phyloP scores from a whole-genome alignment of 1,140 invertebrate species.

The Papilio polyxenes region DNA sequence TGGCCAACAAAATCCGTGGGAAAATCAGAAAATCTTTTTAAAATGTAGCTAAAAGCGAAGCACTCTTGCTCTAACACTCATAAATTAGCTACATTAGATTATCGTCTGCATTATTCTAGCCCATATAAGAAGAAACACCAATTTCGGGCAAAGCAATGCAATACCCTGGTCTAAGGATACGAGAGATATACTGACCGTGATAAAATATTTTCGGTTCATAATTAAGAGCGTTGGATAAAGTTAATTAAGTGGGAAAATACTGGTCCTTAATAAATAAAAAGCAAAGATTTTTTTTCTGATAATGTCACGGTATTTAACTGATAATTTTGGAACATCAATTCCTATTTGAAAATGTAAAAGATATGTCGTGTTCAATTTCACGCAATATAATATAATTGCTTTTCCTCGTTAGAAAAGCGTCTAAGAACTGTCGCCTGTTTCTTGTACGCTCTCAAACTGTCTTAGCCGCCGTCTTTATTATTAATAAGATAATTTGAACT shows the following conservation, averaged over 20 bases:
- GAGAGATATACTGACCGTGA: constrained; percentile 29
- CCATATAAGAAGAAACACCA: constrained; percentile 52
- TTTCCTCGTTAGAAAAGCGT: neutral
- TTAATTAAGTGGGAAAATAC: constrained; percentile 16
- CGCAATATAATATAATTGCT: neutral
- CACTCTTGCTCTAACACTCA: constrained; percentile 42
- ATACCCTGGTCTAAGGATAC: constrained; percentile 35
- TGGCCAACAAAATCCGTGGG: constrained; percentile 64
- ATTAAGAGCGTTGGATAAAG: constrained; percentile 13
- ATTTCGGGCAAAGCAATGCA: constrained; percentile 47
- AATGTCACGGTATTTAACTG: neutral
- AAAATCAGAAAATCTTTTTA: constrained; percentile 70
- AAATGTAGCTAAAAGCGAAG: constrained; percentile 60
- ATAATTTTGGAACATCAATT: neutral
- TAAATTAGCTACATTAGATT: constrained; percentile 66
- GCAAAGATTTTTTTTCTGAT: neutral
- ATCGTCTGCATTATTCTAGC: constrained; percentile 53
- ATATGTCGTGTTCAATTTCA: neutral
- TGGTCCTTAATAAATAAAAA: neutral
- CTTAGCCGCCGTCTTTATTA: neutral
- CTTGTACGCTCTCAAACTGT: constrained; percentile 13
- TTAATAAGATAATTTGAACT: neutral
- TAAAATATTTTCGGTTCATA: constrained; percentile 32
- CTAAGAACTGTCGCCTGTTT: constrained; percentile 13
- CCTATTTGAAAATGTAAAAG: neutral